Percentiles rank a stretch among this genome's conserved stretches.
Conservation (phyloP, 2,113 vertebrate genomes). For the Ochotona princeps region DNA sequence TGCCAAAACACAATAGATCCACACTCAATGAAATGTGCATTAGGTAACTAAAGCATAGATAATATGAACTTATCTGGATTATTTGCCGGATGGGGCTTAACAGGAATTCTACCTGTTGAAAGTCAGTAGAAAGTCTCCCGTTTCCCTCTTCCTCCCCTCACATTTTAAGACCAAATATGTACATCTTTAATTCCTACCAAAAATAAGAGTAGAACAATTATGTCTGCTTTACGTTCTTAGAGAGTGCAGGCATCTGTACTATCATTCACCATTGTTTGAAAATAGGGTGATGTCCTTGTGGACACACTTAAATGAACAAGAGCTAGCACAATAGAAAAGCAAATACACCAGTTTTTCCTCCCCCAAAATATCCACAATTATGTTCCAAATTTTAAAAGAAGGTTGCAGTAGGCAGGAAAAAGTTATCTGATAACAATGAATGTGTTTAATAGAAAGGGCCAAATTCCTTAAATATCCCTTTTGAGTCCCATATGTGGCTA, state of each 20-base stretch:
- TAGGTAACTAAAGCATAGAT: constrained; percentile 48
- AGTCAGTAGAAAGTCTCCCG: constrained; percentile 24
- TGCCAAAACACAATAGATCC: constrained; percentile 29
- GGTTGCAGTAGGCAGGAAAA: constrained; percentile 52
- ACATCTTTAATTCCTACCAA: background rate
- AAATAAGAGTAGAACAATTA: constrained; percentile 47
- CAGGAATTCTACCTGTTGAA: constrained; percentile 65
- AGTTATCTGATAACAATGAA: constrained; percentile 41
- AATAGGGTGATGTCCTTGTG: constrained; percentile 36
- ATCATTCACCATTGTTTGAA: background rate
- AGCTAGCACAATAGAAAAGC: constrained; percentile 37
- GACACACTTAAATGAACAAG: constrained; percentile 41
- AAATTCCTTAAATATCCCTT: background rate
- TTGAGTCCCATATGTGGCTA: background rate
- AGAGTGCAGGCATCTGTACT: background rate
- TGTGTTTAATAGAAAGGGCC: constrained; percentile 26
- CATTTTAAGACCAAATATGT: constrained; percentile 20
- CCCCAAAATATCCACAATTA: constrained; percentile 32
- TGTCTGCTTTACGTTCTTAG: constrained; percentile 7
- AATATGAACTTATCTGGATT: constrained; percentile 44
- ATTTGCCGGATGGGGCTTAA: constrained; percentile 48
- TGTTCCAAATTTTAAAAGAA: constrained; percentile 49
- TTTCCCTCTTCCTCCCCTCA: background rate
- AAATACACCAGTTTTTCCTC: background rate
- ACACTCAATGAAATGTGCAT: constrained; percentile 15